phyloP scores from a whole-genome alignment of 1,140 invertebrate genomes.

The Ganaspis sp. region DNA sequence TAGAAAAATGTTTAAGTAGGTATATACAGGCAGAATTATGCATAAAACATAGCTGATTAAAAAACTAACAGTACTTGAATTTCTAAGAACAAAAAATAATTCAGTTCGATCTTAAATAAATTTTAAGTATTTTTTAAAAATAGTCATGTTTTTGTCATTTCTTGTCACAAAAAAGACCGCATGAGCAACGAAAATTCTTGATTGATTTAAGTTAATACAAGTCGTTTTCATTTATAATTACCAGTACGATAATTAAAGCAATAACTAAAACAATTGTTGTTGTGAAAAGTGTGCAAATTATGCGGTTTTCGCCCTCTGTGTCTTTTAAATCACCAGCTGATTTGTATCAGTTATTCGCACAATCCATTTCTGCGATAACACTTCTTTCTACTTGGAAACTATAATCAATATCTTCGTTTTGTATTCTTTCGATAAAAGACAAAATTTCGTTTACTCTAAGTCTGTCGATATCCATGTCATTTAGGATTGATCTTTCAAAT shows the following conservation, averaged over 20 bases:
- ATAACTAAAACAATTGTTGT: background rate
- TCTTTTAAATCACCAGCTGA: background rate
- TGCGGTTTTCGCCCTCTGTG: background rate
- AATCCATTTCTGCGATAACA: constrained; percentile 71
- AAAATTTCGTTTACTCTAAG: constrained; percentile 68
- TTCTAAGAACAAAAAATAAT: background rate
- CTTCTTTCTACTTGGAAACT: constrained; percentile 69
- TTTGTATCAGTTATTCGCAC: constrained; percentile 42
- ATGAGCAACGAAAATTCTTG: background rate
- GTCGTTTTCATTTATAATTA: background rate
- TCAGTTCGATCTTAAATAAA: constrained; percentile 14
- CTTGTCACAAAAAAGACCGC: background rate
- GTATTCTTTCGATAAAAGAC: constrained; percentile 65
- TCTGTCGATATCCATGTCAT: constrained; percentile 65
- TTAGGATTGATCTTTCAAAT: constrained; percentile 58
- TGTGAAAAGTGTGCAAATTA: background rate
- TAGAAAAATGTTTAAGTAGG: background rate
- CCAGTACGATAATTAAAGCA: background rate
- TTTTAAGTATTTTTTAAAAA: background rate
- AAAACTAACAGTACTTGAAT: no score
- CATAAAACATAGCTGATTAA: background rate
- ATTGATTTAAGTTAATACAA: background rate
- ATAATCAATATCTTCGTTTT: constrained; percentile 61
- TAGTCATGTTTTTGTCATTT: background rate
- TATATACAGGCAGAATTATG: background rate